A percentile compares a stretch with the other conserved stretches of the same genome.
Evolutionary conservation across 2,797 vertebrate genomes (phyloP).

Genomic region (Acanthiza pusilla): DNA sequence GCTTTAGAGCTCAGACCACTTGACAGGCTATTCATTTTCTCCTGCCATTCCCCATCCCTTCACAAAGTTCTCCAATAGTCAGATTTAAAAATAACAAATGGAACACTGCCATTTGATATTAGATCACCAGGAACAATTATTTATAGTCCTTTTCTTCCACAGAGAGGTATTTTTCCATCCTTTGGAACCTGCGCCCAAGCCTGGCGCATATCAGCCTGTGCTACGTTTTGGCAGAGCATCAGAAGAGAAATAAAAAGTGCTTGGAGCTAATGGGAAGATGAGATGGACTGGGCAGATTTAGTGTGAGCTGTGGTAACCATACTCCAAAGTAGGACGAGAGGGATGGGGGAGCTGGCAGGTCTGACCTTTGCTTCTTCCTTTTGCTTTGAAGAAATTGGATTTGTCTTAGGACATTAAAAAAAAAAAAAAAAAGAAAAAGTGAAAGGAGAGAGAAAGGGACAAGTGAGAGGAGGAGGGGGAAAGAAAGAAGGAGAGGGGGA

Average conservation of each 20-base stretch:
- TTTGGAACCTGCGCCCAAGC: not conserved
- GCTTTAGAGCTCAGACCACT: not conserved
- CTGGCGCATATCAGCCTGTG: rapidly evolving
- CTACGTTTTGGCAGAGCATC: not conserved
- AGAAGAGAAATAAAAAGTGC: not conserved
- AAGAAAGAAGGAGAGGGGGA: too few species aligned
- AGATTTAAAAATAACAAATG: conserved; percentile 17
- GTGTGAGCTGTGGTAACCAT: not conserved
- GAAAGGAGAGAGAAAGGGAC: too few species aligned
- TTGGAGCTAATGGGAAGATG: not conserved
- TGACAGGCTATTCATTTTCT: not conserved
- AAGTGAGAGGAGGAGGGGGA: too few species aligned
- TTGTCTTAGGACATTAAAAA: not conserved
- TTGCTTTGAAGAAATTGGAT: not conserved
- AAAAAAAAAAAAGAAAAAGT: not conserved
- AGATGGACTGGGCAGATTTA: not conserved
- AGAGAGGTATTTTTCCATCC: not conserved
- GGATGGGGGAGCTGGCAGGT: not conserved
- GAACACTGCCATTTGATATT: not conserved
- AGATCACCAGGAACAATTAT: not conserved
- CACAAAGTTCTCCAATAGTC: not conserved
- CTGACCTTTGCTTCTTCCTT: not conserved
- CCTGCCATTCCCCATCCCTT: not conserved
- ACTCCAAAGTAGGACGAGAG: not conserved
- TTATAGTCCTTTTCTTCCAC: not conserved